These are phyloP conservation scores for Geopemphigus sp. DNA, from an alignment of 1,140 invertebrate genomes.

Conservation along the genomic window DNA sequence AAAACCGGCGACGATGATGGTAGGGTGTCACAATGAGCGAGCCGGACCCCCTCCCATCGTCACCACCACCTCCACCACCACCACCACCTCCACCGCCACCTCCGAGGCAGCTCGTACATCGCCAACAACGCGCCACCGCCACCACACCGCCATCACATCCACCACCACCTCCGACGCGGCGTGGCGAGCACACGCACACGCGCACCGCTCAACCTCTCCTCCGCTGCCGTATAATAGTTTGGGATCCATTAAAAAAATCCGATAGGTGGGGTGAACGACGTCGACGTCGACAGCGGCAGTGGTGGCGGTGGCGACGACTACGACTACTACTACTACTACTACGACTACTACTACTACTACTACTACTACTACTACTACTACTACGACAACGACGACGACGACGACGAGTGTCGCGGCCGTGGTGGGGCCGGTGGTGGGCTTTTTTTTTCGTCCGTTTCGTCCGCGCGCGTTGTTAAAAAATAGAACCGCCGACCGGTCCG, in stretches of 20 bases:
- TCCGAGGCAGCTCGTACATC: neutral
- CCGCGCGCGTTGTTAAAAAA: conserved; percentile 48
- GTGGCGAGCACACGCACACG: neutral
- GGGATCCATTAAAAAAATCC: conserved; percentile 37
- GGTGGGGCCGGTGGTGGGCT: neutral
- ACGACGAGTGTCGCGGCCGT: neutral
- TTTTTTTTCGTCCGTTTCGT: conserved; percentile 13
- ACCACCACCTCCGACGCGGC: no score
- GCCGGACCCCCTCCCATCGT: conserved; percentile 37
- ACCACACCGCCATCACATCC: neutral
- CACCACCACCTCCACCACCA: neutral
- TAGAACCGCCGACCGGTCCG: conserved; percentile 34
- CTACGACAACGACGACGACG: neutral
- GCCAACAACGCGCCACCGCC: neutral
- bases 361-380: no score
- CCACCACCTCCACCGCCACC: neutral
- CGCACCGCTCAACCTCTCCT: no score
- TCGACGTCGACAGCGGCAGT: neutral
- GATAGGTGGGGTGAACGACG: neutral
- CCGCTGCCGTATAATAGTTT: no score
- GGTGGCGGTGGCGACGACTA: neutral
- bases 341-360: no score
- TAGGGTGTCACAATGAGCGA: conserved; percentile 48
- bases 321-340: no score
- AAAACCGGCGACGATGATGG: conserved; percentile 28